Base-by-base conservation (phyloP, 1,140 invertebrate genomes). In the Epicauta chinensis region DNA sequence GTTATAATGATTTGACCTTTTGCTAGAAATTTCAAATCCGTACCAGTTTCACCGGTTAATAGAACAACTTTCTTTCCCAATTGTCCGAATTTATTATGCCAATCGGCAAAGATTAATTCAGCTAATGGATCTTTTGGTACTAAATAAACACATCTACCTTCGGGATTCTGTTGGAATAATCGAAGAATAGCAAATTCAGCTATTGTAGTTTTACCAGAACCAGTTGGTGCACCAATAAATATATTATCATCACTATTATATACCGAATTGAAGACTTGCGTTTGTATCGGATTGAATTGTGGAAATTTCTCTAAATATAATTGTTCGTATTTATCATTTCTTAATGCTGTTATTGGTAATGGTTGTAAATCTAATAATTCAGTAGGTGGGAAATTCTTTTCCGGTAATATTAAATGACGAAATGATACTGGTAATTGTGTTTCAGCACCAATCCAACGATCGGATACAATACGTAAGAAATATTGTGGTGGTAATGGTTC, bases 211-310 rank as follows among this genome's bases (percentile, higher is more conserved):
- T 99, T 99, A 0, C 96, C 95, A 2, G 93, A 95, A 0, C 97
- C 97, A 10, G 93, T 93, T 1, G 97, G 97, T 0, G 97, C 96
- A 5, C 95, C 97, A 51, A 99, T 85, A 70, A 99, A 98, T 1
- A 99, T 91, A 73, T 98, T 99, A 63, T 99, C 97, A 71, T 99
- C 95, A 11, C 87, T 93, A 73, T 99, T 98, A 71, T 98, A 99
- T 1, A 98, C 86, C 0, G 96, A 90, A 71, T 99, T 98, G 69
- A 99, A 99, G 3, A 98, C 96, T 78, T 99, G 97, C 0, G 97
- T 99, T 71, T 99, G 97, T 56, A 99, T 98, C 0, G 97, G 93
- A 76, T 99, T 99, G 70, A 99, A 98, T 34, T 34, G 91, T 10
- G 84, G 84, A 65, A 98, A 94, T 55, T 84, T 84, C 4, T 92